phyloP scores from a whole-genome alignment of 2,888 invertebrate genomes.

The Crossocerus cetratus region DNA sequence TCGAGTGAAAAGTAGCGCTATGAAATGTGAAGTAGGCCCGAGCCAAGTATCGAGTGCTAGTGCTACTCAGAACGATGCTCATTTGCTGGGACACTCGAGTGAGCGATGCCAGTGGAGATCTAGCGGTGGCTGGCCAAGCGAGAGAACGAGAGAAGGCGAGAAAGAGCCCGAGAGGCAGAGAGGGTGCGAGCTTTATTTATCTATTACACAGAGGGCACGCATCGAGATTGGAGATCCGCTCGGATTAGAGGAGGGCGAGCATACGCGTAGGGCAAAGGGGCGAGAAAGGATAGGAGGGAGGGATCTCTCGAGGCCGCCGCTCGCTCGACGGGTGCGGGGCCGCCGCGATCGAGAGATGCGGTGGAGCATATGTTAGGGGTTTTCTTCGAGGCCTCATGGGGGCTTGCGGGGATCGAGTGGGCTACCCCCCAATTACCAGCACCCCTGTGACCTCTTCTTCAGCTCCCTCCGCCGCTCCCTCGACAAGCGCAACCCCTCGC shows the following conservation, averaged over 20 bases:
- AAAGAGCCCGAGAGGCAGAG: conserved; percentile 1
- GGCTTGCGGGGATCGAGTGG: conserved; percentile 71
- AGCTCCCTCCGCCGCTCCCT: conserved; percentile 53
- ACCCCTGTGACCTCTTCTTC: conserved; percentile 65
- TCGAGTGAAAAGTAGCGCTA: no score
- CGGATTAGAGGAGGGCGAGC: conserved; percentile 1
- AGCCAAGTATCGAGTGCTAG: not conserved
- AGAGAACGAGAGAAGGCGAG: no score
- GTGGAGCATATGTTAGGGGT: conserved; percentile 74
- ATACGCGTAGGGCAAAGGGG: conserved; percentile 12
- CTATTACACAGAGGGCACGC: conserved; percentile 72
- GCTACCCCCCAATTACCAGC: conserved; percentile 76
- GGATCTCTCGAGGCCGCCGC: conserved; percentile 22
- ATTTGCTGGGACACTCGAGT: not conserved
- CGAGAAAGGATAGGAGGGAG: conserved; percentile 4
- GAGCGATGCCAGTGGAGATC: no score
- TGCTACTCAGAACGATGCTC: not conserved
- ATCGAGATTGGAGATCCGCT: conserved; percentile 72
- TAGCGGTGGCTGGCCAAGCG: no score
- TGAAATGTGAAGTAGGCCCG: no score
- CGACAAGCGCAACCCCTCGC: conserved; percentile 64
- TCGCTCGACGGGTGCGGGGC: conserved; percentile 33
- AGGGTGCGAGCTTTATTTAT: conserved; percentile 70
- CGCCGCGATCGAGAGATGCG: conserved; percentile 29
- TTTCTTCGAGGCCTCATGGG: conserved; percentile 58